A percentile compares a stretch with the other conserved stretches of the same genome.
Evolutionary conservation across 2,888 invertebrate genomes (phyloP).

Genomic region (Latheticus oryzae): DNA sequence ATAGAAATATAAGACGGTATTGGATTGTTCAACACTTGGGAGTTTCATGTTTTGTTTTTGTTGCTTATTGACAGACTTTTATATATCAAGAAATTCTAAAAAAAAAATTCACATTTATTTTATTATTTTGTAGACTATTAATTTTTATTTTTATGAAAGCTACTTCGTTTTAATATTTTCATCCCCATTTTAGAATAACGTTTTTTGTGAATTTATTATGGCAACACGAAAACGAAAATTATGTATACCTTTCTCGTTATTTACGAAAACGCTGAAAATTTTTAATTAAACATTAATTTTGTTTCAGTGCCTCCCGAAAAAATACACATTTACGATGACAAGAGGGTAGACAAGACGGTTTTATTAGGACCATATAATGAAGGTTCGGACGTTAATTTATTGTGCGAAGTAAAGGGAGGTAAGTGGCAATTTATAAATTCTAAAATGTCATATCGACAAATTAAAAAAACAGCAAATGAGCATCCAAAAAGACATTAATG

Average conservation of each 20-base stretch:
- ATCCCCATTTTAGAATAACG: slow-evolving; percentile 12
- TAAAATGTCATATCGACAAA: slow-evolving; percentile 12
- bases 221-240: neutral
- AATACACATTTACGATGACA: slow-evolving; percentile 85
- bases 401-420: slow-evolving; percentile 88
- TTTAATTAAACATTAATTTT: slow-evolving; percentile 41
- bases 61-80: too few species aligned
- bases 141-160: slow-evolving; percentile 13
- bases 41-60: too few species aligned
- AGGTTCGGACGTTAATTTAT: slow-evolving; percentile 83
- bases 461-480: slow-evolving; percentile 12
- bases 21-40: too few species aligned
- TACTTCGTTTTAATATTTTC: slow-evolving; percentile 9
- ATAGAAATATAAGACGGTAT: too few species aligned
- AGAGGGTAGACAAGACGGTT: slow-evolving; percentile 79
- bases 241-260: slow-evolving; percentile 5
- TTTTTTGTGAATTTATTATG: slow-evolving; percentile 9
- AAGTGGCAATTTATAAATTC: slow-evolving; percentile 56
- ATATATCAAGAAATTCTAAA: too few species aligned
- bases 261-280: neutral
- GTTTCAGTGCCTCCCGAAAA: slow-evolving; percentile 84
- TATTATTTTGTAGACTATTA: neutral
- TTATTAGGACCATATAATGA: slow-evolving; percentile 87
- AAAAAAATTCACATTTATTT: too few species aligned
- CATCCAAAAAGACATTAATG: slow-evolving; percentile 10